phyloP scores from a whole-genome alignment of 2,888 invertebrate species.

The Melangyna quadrimaculata region DNA sequence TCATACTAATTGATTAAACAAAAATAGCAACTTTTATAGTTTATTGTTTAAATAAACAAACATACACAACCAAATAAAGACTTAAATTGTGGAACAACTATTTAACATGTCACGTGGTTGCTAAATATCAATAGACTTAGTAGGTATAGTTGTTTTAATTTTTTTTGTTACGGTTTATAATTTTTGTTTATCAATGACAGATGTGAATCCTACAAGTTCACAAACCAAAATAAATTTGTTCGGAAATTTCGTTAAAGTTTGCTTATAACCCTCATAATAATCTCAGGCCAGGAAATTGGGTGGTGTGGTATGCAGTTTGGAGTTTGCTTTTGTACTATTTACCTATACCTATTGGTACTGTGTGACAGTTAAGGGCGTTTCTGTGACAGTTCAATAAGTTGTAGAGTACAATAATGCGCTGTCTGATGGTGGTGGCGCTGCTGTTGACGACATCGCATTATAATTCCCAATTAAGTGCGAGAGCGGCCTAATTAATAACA shows the following conservation, averaged over 20 bases:
- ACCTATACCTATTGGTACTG: no score
- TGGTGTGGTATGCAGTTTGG: background rate
- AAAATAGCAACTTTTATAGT: constrained; percentile 47
- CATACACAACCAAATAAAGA: background rate
- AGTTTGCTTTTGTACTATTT: background rate
- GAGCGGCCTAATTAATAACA: constrained; percentile 65
- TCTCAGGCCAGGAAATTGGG: background rate
- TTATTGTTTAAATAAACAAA: constrained; percentile 55
- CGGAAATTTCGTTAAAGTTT: constrained; percentile 32
- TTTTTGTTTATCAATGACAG: constrained; percentile 48
- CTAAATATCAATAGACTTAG: constrained; percentile 3
- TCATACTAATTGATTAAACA: constrained; percentile 57
- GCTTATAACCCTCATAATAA: constrained; percentile 18
- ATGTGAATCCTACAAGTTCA: background rate
- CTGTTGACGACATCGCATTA: background rate
- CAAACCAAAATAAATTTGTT: constrained; percentile 27
- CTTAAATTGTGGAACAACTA: background rate
- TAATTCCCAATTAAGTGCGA: constrained; percentile 44
- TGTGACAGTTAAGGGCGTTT: background rate
- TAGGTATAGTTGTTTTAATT: background rate
- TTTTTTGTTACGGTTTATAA: constrained; percentile 39
- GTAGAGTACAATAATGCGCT: background rate
- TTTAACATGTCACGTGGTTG: constrained; percentile 10
- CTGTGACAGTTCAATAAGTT: constrained; percentile 27
- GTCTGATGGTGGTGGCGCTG: background rate